Base-by-base conservation (phyloP, 2,888 invertebrate species). In the Dolichomitus sp. region DNA sequence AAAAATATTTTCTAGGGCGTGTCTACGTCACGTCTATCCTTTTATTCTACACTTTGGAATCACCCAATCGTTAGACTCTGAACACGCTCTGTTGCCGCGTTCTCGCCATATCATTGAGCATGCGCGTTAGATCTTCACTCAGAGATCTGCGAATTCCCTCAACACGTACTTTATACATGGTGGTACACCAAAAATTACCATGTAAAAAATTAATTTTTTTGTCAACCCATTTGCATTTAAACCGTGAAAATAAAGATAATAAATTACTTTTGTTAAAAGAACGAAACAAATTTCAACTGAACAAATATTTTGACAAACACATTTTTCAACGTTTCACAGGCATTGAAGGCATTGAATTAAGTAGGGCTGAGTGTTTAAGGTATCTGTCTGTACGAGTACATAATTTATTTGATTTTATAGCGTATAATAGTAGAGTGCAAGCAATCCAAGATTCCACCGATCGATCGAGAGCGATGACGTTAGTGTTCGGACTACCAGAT, bases 391-490 rank as follows among this genome's bases (percentile, higher is more conserved):
- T 42, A 17, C 2, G 65, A 57, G 45, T 9, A 76, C 76, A 66
- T 79, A 70, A 52, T 57, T 59, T 63, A 57, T 69, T 74, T 50
- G 11, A 70, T 63, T 82, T 48, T 65, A 83, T 79, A 87, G 89
- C 88, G 83, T 86, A 81, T 81, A 90, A 81, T 81, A 90, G 90
- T 90, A 91, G 88, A 90, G 92, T 92, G 91, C 91, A 93, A 93
- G 93, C 93, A 92, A 90, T 93, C 91, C 91, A 92, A 93, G 90
- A 92, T 89, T 93, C 91, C 92, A 93, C 92, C 90, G 91, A 91
- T 91, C 91, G 91, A 92, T 92, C 90, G 92, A 92, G 92, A 92
- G 91, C 91, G 91, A 92, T 93, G 92, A 91, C 92, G 92, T 93
- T 93, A 93, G 92, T 93, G 90, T 90, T 91, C 91, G 90, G 90